Evolutionary conservation across 1,140 invertebrate species (phyloP).

Genomic region (Anastrepha obliqua): DNA sequence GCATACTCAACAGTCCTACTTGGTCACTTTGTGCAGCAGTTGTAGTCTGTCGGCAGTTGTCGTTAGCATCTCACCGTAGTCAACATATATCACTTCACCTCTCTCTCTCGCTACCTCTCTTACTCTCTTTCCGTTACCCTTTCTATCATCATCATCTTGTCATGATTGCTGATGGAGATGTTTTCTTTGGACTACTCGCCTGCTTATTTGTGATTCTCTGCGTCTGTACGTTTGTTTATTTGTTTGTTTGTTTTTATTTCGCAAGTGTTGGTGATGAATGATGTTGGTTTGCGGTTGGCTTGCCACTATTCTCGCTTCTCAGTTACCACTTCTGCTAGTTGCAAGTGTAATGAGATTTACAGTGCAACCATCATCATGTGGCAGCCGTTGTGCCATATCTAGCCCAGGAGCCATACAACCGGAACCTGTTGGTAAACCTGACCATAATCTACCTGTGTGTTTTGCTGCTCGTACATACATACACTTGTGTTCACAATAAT

Average conservation of each 20-base stretch:
- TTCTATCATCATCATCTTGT: too few species aligned
- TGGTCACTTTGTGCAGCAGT: background rate
- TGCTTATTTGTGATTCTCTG: background rate
- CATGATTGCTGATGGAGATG: background rate
- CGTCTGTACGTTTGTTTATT: background rate
- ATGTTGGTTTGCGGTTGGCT: conserved; percentile 19
- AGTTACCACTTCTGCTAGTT: background rate
- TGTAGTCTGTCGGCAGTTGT: conserved; percentile 8
- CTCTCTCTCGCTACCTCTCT: background rate
- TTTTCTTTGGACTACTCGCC: background rate
- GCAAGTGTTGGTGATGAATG: conserved; percentile 36
- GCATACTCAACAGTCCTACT: conserved; percentile 21
- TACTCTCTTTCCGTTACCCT: background rate
- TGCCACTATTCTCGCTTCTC: background rate
- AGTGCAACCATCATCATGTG: background rate
- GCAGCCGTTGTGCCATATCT: background rate
- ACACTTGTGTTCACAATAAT: too few species aligned
- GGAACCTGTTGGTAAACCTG: conserved; percentile 5
- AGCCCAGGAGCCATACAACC: background rate
- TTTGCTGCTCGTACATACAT: background rate
- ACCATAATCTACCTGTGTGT: background rate
- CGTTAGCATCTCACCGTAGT: background rate
- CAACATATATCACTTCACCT: background rate
- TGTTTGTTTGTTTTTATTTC: conserved; percentile 27
- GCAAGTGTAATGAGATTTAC: background rate